Evolutionary conservation across 2,888 invertebrate species (phyloP).

Genomic region (Scaptomyza cyrtandrae): DNA sequence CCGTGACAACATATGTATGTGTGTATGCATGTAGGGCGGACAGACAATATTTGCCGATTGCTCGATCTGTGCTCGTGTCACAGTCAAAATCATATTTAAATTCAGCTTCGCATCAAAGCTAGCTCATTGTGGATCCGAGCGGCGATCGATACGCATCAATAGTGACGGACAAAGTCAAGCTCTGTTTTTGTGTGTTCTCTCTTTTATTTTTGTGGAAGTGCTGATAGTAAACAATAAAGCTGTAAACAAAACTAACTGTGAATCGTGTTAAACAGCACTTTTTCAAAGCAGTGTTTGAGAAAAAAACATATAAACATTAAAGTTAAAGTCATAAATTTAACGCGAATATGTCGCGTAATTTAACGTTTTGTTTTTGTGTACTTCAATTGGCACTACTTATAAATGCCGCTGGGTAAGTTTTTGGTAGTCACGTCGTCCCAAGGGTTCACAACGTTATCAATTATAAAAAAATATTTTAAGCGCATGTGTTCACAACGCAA

Average conservation of each 20-base stretch:
- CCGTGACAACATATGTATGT: background rate
- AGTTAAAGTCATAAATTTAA: conserved; percentile 21
- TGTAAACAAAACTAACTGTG: conserved; percentile 11
- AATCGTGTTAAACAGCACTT: conserved; percentile 19
- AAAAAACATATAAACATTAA: no score
- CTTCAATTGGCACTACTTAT: conserved; percentile 69
- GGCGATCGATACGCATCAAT: conserved; percentile 17
- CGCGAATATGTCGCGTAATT: conserved; percentile 64
- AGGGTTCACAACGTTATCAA: conserved; percentile 39
- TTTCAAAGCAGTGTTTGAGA: conserved; percentile 18
- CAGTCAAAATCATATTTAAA: conserved; percentile 47
- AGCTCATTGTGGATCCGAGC: conserved; percentile 41
- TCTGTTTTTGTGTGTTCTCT: conserved; percentile 28
- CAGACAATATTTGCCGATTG: conserved; percentile 10
- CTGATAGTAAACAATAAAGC: conserved; percentile 25
- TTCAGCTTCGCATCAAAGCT: conserved; percentile 14
- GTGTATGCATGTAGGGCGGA: background rate
- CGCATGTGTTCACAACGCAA: background rate
- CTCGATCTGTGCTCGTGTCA: conserved; percentile 15
- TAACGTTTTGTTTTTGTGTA: conserved; percentile 53
- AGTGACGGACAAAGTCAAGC: conserved; percentile 8
- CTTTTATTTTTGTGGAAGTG: conserved; percentile 11
- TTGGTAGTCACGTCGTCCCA: background rate
- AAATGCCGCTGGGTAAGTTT: conserved; percentile 75
- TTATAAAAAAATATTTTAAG: background rate